Conservation (phyloP, 2,113 vertebrate genomes). For the Suncus etruscus region DNA sequence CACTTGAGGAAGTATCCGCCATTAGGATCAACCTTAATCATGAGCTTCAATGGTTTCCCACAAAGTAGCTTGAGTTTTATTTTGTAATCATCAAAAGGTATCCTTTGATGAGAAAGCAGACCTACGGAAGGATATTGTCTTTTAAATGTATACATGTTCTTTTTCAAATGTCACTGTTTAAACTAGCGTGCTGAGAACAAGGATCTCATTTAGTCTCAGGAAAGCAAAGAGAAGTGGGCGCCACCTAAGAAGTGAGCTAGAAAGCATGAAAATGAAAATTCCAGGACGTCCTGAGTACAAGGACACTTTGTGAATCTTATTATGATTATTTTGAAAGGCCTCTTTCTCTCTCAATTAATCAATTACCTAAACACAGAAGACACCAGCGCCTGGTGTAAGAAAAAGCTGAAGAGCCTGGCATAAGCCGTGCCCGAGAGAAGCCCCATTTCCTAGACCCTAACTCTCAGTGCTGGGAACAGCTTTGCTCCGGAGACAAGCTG, state of each 20-base stretch:
- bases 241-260: neutral
- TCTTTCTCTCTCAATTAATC: neutral
- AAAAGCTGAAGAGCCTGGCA: neutral
- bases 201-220: conserved; percentile 24
- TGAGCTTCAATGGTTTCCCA: neutral
- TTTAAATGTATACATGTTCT: neutral
- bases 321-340: too few species aligned
- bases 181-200: conserved; percentile 18
- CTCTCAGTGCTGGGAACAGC: conserved; percentile 13
- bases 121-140: neutral
- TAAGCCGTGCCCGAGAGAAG: neutral
- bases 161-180: conserved; percentile 13
- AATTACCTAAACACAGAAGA: neutral
- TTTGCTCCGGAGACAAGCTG: conserved; percentile 61
- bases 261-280: neutral
- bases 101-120: conserved; percentile 4
- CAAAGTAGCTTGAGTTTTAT: neutral
- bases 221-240: neutral
- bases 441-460: conserved; percentile 4
- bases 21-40: neutral
- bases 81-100: conserved; percentile 23
- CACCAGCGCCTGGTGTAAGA: neutral
- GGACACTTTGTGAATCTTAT: neutral
- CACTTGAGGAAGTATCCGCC: neutral
- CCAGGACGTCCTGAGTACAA: neutral